phyloP scores from a whole-genome alignment of 1,140 invertebrate genomes.

The Lordiphosa collinella region DNA sequence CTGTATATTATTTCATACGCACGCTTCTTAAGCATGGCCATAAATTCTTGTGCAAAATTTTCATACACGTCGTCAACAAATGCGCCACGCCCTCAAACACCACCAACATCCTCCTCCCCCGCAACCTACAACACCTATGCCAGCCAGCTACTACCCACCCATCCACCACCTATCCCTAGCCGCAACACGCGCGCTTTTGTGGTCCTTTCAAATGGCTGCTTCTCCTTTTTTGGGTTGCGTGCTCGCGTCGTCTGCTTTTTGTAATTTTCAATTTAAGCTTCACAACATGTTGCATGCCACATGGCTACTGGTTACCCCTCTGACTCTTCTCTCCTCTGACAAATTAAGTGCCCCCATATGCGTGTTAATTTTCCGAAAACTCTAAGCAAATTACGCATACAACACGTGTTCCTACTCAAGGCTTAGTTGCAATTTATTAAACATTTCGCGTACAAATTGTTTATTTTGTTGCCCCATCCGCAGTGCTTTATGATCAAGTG shows the following conservation, averaged over 20 bases:
- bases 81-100: constrained; percentile 28
- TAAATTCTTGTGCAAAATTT: constrained; percentile 68
- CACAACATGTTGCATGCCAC: constrained; percentile 71
- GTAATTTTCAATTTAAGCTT: constrained; percentile 73
- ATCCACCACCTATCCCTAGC: not conserved
- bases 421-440: constrained; percentile 74
- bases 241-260: constrained; percentile 44
- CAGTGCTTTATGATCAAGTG: constrained; percentile 55
- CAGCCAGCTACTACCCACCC: not conserved
- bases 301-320: too few species aligned
- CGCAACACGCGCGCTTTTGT: constrained; percentile 52
- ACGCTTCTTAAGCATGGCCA: constrained; percentile 72
- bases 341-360: constrained; percentile 70
- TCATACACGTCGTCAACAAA: constrained; percentile 63
- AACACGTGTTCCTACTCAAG: constrained; percentile 22
- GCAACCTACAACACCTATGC: not conserved
- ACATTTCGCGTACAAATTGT: constrained; percentile 62
- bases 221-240: constrained; percentile 20
- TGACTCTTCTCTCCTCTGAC: too few species aligned
- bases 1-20: constrained; percentile 74
- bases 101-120: not conserved
- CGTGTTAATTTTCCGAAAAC: constrained; percentile 67
- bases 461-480: constrained; percentile 57
- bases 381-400: constrained; percentile 59
- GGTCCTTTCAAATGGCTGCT: constrained; percentile 43